Percentiles rank a stretch among this genome's conserved stretches.
Conservation (phyloP, 2,888 invertebrate species). For the Frankliniella fusca region DNA sequence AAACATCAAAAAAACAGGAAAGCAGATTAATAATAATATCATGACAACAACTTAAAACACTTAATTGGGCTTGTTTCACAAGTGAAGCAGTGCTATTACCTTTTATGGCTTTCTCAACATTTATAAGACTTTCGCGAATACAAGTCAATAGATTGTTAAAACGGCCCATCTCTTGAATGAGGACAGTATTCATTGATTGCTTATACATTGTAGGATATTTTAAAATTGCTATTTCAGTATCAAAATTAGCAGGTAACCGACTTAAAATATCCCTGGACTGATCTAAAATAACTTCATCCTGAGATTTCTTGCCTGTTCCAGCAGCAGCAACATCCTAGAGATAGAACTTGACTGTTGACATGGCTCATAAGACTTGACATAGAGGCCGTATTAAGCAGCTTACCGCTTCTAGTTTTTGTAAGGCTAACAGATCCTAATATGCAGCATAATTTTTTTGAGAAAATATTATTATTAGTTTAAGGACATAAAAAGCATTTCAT, state of each 20-base stretch:
- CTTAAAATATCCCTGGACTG: conserved; percentile 74
- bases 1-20: conserved; percentile 17
- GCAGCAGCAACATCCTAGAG: conserved; percentile 59
- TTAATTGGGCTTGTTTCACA: background rate
- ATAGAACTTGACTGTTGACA: conserved; percentile 12
- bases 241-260: conserved; percentile 68
- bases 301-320: conserved; percentile 60
- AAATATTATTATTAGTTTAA: background rate
- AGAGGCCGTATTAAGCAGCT: conserved; percentile 24
- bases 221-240: conserved; percentile 60
- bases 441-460: conserved; percentile 26
- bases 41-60: background rate
- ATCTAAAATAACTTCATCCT: conserved; percentile 73
- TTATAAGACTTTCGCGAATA: conserved; percentile 69
- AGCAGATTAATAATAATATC: background rate
- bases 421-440: conserved; percentile 42
- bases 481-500: conserved; percentile 28
- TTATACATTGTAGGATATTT: conserved; percentile 71
- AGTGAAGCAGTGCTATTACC: conserved; percentile 52
- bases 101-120: conserved; percentile 82
- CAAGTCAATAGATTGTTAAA: conserved; percentile 70
- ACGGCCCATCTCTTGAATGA: conserved; percentile 80
- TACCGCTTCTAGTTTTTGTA: conserved; percentile 39
- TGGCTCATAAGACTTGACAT: background rate
- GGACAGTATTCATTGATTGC: conserved; percentile 92